These are phyloP conservation scores for Poecilus cupreus DNA, from an alignment of 2,888 invertebrate species.

Conservation along the genomic window DNA sequence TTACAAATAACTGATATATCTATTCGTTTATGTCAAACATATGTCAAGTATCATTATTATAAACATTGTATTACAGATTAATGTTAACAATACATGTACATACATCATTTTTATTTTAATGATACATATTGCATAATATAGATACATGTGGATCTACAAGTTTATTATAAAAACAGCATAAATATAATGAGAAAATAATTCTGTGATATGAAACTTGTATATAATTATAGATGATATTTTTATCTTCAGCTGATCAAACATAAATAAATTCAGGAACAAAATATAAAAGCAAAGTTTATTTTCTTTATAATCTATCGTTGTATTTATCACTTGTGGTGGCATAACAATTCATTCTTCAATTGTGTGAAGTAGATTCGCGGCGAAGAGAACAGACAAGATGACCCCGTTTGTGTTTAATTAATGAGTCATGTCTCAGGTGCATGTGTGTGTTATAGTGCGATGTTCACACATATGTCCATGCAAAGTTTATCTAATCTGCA, in stretches of 20 bases:
- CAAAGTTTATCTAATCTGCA: conserved; percentile 7
- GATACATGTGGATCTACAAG: too few species aligned
- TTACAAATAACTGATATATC: too few species aligned
- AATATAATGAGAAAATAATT: neutral
- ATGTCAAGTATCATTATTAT: too few species aligned
- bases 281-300: neutral
- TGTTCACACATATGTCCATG: conserved; percentile 12
- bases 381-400: neutral
- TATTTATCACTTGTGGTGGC: too few species aligned
- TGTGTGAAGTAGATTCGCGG: neutral
- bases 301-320: too few species aligned
- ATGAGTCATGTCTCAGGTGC: conserved; percentile 22
- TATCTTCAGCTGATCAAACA: neutral
- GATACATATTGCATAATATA: too few species aligned
- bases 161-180: too few species aligned
- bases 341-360: neutral
- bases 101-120: too few species aligned
- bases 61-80: too few species aligned
- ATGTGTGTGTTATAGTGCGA: neutral
- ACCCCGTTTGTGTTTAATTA: conserved; percentile 3
- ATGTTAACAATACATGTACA: too few species aligned
- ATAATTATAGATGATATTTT: too few species aligned
- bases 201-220: neutral
- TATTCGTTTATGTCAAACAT: too few species aligned
- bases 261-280: neutral